These are phyloP conservation scores for Drosophila prosaltans DNA, from an alignment of 1,140 invertebrate species.

Conservation along the genomic window DNA sequence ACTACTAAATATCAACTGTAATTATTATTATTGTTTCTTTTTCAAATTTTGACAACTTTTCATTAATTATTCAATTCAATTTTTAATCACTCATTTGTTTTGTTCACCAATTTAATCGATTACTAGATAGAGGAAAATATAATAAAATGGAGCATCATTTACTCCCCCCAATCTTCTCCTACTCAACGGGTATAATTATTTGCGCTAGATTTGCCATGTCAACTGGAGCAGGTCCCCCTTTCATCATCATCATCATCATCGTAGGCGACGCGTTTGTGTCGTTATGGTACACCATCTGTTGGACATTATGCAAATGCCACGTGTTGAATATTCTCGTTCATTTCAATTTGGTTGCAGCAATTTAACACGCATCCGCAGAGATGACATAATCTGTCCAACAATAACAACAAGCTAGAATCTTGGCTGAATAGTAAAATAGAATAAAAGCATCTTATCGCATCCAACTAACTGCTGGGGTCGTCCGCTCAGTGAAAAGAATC, in stretches of 20 bases:
- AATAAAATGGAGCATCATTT: background rate
- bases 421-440: background rate
- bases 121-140: too few species aligned
- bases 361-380: slow-evolving; percentile 36
- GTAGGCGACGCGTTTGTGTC: background rate
- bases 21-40: too few species aligned
- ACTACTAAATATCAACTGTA: too few species aligned
- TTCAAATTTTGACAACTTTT: background rate
- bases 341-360: slow-evolving; percentile 45
- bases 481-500: slow-evolving; percentile 6
- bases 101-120: too few species aligned
- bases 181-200: slow-evolving; percentile 29
- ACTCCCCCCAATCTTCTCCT: too few species aligned
- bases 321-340: slow-evolving; percentile 55
- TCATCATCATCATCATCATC: slow-evolving; percentile 1
- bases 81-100: too few species aligned
- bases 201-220: slow-evolving; percentile 51
- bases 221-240: slow-evolving; percentile 25
- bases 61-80: too few species aligned
- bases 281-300: slow-evolving; percentile 20
- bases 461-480: slow-evolving; percentile 22
- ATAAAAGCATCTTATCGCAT: background rate
- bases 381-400: slow-evolving; percentile 54
- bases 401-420: slow-evolving; percentile 11
- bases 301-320: slow-evolving; percentile 72